Evolutionary conservation across 2,888 invertebrate genomes (phyloP).

Genomic region (Macaria liturata): DNA sequence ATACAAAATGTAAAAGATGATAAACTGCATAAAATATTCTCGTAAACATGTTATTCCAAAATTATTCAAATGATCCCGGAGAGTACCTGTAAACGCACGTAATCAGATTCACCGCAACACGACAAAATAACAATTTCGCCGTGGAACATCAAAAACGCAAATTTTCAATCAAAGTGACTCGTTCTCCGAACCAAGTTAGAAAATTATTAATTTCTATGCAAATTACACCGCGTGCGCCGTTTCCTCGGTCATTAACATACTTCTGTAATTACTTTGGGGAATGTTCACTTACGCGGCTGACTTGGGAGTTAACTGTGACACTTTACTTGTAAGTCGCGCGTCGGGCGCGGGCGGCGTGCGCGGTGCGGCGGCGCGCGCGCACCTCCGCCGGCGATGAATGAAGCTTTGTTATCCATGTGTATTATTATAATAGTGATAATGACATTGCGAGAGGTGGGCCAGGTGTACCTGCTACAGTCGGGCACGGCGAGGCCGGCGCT

Average conservation of each 20-base stretch:
- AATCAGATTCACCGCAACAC: conserved; percentile 27
- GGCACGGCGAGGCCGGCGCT: conserved; percentile 57
- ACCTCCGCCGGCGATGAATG: conserved; percentile 50
- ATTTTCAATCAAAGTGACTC: conserved; percentile 39
- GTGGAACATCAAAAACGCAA: conserved; percentile 38
- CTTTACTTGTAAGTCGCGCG: conserved; percentile 7
- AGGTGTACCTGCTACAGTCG: conserved; percentile 78
- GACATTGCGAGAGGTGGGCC: conserved; percentile 73
- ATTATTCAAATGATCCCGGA: conserved; percentile 15
- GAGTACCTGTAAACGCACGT: conserved; percentile 21
- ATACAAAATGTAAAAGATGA: background rate
- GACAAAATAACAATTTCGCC: conserved; percentile 37
- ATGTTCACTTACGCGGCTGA: conserved; percentile 30
- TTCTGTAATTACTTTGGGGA: conserved; percentile 35
- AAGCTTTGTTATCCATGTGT: conserved; percentile 60
- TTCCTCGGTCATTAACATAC: conserved; percentile 35
- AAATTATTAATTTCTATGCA: conserved; percentile 42
- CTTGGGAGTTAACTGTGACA: conserved; percentile 20
- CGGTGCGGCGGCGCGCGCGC: conserved; percentile 27
- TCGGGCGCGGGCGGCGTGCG: conserved; percentile 11
- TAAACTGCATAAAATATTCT: conserved; percentile 1
- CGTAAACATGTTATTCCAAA: conserved; percentile 8
- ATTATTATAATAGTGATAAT: conserved; percentile 76
- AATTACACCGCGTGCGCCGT: conserved; percentile 37
- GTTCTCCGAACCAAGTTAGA: conserved; percentile 37